phyloP scores from a whole-genome alignment of 2,113 vertebrate genomes.

The Lepus europaeus region DNA sequence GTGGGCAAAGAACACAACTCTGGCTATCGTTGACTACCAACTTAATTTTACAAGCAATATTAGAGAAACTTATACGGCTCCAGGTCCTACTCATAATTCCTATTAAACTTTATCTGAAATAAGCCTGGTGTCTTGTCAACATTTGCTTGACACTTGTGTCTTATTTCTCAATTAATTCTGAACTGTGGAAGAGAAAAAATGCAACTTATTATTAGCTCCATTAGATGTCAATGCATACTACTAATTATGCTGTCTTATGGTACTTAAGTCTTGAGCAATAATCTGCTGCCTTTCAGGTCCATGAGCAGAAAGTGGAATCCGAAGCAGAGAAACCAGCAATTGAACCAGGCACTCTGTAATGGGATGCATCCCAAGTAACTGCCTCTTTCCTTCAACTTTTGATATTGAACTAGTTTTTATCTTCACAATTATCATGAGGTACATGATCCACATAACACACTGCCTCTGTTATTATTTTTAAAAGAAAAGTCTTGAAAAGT shows the following conservation, averaged over 20 bases:
- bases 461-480: background rate
- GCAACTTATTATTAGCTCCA: background rate
- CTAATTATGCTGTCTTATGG: background rate
- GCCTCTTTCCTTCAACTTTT: background rate
- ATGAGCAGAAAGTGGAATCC: no score
- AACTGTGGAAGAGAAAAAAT: conserved; percentile 28
- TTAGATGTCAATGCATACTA: background rate
- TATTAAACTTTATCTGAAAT: background rate
- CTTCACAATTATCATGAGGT: background rate
- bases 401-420: background rate
- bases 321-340: no score
- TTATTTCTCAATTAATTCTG: background rate
- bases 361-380: no score
- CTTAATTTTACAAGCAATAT: background rate
- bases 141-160: background rate
- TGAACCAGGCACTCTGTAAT: no score
- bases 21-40: background rate
- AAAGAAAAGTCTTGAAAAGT: background rate
- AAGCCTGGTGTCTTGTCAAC: background rate
- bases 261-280: no score
- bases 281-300: no score
- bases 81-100: background rate
- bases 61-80: background rate
- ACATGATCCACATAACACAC: background rate
- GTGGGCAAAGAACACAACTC: background rate